These are phyloP conservation scores for Nomada goodeniana DNA, from an alignment of 2,888 invertebrate genomes.

Conservation along the genomic window DNA sequence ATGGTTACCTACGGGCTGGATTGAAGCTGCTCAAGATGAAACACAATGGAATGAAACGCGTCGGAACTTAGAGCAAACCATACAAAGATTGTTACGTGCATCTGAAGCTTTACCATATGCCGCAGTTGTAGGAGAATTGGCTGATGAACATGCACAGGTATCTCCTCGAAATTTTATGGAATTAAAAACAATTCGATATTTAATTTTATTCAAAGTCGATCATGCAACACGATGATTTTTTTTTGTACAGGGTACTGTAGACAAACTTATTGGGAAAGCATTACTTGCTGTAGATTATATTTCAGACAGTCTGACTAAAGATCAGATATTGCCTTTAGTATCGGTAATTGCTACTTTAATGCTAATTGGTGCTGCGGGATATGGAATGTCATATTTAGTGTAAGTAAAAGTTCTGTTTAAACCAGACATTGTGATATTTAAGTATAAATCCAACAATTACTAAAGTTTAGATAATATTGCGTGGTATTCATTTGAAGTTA, in stretches of 20 bases:
- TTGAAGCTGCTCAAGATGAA: conserved; percentile 84
- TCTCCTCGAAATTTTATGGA: conserved; percentile 26
- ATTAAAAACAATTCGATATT: not conserved
- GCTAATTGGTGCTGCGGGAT: conserved; percentile 92
- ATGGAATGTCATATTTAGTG: conserved; percentile 94
- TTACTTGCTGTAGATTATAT: conserved; percentile 90
- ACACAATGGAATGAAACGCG: conserved; percentile 89
- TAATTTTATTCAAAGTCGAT: not conserved
- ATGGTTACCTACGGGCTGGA: conserved; percentile 92
- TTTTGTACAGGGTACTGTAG: conserved; percentile 86
- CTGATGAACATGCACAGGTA: conserved; percentile 86
- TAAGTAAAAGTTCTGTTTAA: conserved; percentile 81
- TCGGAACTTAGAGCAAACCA: conserved; percentile 89
- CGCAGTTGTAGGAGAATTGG: conserved; percentile 87
- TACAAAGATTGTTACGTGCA: conserved; percentile 89
- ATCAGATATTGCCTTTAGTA: conserved; percentile 91
- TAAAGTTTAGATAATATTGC: not conserved
- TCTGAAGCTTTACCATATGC: conserved; percentile 92
- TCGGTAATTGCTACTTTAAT: conserved; percentile 92
- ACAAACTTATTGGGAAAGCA: conserved; percentile 88
- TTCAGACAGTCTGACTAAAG: conserved; percentile 90
- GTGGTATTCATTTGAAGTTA: not conserved
- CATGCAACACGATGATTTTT: not conserved
- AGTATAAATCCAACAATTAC: not conserved
- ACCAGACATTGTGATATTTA: conserved; percentile 39